phyloP scores from a whole-genome alignment of 2,797 vertebrate genomes.

The Xenops minutus region DNA sequence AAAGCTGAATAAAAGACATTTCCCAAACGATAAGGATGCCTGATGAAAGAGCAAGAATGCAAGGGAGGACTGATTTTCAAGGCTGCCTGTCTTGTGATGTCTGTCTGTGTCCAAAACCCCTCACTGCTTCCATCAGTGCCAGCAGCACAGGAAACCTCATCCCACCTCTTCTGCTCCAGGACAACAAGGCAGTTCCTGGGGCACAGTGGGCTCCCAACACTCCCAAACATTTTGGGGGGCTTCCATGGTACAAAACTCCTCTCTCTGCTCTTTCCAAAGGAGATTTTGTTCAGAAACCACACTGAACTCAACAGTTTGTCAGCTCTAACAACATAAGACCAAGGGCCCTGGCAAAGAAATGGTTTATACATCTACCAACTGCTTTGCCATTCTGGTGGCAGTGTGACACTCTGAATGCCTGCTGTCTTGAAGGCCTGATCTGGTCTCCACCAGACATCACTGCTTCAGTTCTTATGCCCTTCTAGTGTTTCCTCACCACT shows the following conservation, averaged over 20 bases:
- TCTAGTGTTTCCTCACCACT: neutral
- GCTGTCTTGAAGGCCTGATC: neutral
- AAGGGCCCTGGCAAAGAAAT: neutral
- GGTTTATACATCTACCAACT: neutral
- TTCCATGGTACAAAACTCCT: neutral
- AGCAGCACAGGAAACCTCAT: neutral
- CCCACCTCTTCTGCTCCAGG: neutral
- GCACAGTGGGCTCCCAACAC: neutral
- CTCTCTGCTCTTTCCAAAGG: neutral
- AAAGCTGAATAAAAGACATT: neutral
- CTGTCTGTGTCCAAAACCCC: neutral
- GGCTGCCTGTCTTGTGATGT: neutral
- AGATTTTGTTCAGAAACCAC: neutral
- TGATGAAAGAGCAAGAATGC: neutral
- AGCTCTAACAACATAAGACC: neutral
- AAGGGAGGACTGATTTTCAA: neutral
- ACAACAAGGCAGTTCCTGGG: neutral
- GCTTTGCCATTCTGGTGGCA: rapidly evolving
- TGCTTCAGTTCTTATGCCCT: neutral
- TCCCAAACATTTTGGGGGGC: neutral
- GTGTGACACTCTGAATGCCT: neutral
- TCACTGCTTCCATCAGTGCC: neutral
- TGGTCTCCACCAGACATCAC: neutral
- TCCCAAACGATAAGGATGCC: neutral
- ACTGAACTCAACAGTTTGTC: neutral